Conservation (phyloP, 2,113 vertebrate genomes). For the Paramormyrops kingsleyae region DNA sequence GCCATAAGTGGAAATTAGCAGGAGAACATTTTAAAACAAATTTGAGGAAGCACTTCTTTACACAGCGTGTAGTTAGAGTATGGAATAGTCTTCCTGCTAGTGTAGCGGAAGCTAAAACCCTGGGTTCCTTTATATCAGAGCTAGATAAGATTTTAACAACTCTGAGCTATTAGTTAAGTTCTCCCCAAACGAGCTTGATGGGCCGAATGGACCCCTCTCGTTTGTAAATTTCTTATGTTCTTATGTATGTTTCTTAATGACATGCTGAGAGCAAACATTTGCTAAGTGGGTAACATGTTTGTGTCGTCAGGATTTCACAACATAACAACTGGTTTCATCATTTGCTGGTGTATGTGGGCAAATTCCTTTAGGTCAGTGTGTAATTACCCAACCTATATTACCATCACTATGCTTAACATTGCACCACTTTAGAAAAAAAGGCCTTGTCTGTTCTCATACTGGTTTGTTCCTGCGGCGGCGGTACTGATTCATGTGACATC, state of each 20-base stretch:
- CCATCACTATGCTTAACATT: not conserved
- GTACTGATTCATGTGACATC: not conserved
- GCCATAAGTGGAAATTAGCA: too few relatives aligned
- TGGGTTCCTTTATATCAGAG: too few relatives aligned
- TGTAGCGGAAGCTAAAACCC: too few relatives aligned
- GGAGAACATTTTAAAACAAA: too few relatives aligned
- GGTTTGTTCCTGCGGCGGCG: not conserved
- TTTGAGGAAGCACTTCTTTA: too few relatives aligned
- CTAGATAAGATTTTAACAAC: too few relatives aligned
- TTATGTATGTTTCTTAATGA: not conserved
- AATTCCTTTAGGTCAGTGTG: not conserved
- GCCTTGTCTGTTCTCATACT: not conserved
- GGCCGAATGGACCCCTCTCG: too few relatives aligned
- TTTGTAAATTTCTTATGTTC: too few relatives aligned
- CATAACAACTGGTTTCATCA: not conserved
- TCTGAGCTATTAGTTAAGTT: too few relatives aligned
- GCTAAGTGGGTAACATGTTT: not conserved
- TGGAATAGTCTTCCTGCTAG: too few relatives aligned
- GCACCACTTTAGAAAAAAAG: not conserved
- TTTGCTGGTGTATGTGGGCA: not conserved
- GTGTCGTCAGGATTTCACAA: not conserved
- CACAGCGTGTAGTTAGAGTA: too few relatives aligned
- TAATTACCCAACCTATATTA: not conserved
- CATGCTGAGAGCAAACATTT: conserved; percentile 1
- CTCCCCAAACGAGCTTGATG: too few relatives aligned